phyloP scores from a whole-genome alignment of 1,140 invertebrate species.

The Drosophila baimaii region DNA sequence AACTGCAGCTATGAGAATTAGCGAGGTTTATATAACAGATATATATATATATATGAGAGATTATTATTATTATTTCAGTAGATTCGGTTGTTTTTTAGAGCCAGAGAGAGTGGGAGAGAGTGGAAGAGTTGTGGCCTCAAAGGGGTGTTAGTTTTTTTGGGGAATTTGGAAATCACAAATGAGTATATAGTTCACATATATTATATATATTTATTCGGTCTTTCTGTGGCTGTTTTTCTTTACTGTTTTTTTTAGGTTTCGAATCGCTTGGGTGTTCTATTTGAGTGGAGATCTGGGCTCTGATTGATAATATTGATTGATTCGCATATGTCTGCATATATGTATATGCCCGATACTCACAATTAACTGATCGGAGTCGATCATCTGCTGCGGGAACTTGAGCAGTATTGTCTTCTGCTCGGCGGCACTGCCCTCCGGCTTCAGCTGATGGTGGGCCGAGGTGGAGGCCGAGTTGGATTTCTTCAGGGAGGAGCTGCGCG shows the following conservation, averaged over 20 bases:
- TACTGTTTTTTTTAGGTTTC: constrained; percentile 18
- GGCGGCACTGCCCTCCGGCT: constrained; percentile 57
- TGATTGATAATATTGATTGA: background rate
- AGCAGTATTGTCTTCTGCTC: constrained; percentile 83
- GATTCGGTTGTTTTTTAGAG: no score
- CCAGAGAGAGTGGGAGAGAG: background rate
- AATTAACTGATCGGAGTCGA: constrained; percentile 81
- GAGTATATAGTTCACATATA: no score
- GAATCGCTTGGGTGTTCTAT: constrained; percentile 32
- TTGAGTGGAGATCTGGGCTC: constrained; percentile 5
- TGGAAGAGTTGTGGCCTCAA: constrained; percentile 10
- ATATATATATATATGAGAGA: constrained; percentile 64
- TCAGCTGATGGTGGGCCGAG: constrained; percentile 51
- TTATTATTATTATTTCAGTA: constrained; percentile 50
- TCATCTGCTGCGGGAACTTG: constrained; percentile 77
- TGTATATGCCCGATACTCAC: constrained; percentile 58
- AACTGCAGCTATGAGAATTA: constrained; percentile 79
- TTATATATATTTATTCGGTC: constrained; percentile 1
- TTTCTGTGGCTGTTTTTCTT: constrained; percentile 30
- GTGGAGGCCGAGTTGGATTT: constrained; percentile 42
- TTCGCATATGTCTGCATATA: no score
- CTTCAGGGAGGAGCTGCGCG: constrained; percentile 69
- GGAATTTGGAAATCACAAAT: constrained; percentile 36
- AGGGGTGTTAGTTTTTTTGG: constrained; percentile 32
- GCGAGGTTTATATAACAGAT: constrained; percentile 45